Percentiles rank a stretch among this genome's conserved stretches.
These are phyloP conservation scores for Tipula unca DNA, from an alignment of 2,888 invertebrate species.

Conservation along the genomic window DNA sequence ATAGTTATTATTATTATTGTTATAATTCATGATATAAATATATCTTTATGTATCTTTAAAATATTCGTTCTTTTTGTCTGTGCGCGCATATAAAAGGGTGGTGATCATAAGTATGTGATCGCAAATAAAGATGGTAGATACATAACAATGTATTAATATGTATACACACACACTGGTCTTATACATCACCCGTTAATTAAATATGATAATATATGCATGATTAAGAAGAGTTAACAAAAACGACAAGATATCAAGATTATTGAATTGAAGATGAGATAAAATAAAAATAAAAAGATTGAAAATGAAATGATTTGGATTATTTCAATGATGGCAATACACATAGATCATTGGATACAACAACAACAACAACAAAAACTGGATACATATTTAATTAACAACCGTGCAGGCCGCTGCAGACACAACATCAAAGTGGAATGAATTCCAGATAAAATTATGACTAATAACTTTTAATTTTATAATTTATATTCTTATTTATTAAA, in stretches of 20 bases:
- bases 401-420: background rate
- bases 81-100: background rate
- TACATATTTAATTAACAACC: background rate
- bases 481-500: background rate
- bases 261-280: background rate
- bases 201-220: background rate
- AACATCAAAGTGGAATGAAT: background rate
- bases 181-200: background rate
- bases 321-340: background rate
- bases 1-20: conserved; percentile 9
- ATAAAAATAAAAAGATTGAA: background rate
- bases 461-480: conserved; percentile 8
- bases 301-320: background rate
- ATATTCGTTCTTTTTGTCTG: background rate
- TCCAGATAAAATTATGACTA: background rate
- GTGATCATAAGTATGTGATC: background rate
- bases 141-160: background rate
- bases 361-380: background rate
- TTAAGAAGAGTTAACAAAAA: conserved; percentile 4
- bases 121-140: background rate
- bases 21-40: background rate
- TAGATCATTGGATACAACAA: background rate
- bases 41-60: background rate
- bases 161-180: background rate
- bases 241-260: conserved; percentile 8